Conservation (phyloP, 2,888 invertebrate genomes). For the Coleophora flavipennella region DNA sequence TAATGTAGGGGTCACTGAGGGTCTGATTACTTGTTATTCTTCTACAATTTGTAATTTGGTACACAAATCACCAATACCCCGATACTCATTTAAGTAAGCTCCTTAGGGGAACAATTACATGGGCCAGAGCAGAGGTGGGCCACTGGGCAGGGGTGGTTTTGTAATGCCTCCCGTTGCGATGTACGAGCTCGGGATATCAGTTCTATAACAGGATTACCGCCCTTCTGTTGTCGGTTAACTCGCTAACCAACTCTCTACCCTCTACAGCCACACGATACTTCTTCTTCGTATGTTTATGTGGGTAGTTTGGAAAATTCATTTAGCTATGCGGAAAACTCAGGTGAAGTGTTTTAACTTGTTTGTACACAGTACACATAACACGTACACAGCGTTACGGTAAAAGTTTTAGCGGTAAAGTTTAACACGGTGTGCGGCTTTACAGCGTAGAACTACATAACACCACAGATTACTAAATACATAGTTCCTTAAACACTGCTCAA, state of each 20-base stretch:
- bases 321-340: background rate
- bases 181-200: slow-evolving; percentile 33
- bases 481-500: no score
- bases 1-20: no score
- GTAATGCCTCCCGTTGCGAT: slow-evolving; percentile 22
- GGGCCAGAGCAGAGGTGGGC: slow-evolving; percentile 34
- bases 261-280: slow-evolving; percentile 34
- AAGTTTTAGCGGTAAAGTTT: no score
- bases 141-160: slow-evolving; percentile 35
- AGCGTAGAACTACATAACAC: no score
- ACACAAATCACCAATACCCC: no score
- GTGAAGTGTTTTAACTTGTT: background rate
- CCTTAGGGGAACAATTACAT: slow-evolving; percentile 28
- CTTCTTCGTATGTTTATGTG: slow-evolving; percentile 28
- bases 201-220: slow-evolving; percentile 61
- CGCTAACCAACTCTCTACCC: slow-evolving; percentile 41
- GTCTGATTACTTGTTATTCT: no score
- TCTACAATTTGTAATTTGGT: no score
- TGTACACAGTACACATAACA: no score
- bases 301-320: slow-evolving; percentile 19
- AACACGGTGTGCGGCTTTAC: no score
- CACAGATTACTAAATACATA: no score
- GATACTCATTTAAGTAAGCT: slow-evolving; percentile 5
- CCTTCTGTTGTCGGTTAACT: slow-evolving; percentile 54
- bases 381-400: no score